Conservation (phyloP, 1,140 invertebrate genomes). For the Eurytemora carolleeae region DNA sequence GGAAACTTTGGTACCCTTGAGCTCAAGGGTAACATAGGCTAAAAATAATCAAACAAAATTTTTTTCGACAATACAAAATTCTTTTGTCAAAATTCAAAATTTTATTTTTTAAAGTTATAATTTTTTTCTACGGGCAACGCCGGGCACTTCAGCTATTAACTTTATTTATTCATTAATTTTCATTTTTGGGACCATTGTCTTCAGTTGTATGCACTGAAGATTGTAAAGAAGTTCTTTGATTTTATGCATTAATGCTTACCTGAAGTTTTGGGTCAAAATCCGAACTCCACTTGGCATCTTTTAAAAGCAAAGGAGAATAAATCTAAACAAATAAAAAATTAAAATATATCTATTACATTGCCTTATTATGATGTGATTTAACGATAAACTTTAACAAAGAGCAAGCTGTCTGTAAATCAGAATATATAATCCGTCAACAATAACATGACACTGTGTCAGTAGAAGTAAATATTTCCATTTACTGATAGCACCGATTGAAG, state of each 20-base stretch:
- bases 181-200: too few relatives aligned
- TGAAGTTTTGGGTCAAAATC: constrained; percentile 33
- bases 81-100: neutral
- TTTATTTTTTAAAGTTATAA: neutral
- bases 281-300: constrained; percentile 30
- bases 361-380: neutral
- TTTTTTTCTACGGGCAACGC: neutral
- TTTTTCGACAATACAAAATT: neutral
- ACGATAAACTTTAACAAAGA: neutral
- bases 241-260: constrained; percentile 17
- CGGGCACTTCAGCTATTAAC: too few relatives aligned
- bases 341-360: neutral
- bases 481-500: too few relatives aligned
- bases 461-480: too few relatives aligned
- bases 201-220: neutral
- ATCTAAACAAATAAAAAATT: neutral
- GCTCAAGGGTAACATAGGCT: too few relatives aligned
- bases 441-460: too few relatives aligned
- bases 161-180: too few relatives aligned
- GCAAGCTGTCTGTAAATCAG: neutral
- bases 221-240: neutral
- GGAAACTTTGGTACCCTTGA: too few relatives aligned
- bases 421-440: neutral
- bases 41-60: too few relatives aligned
- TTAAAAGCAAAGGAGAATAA: constrained; percentile 11